Percentiles rank a stretch among this genome's conserved stretches.
These are phyloP conservation scores for Perca fluviatilis DNA, from an alignment of 2,113 vertebrate species.

Conservation along the genomic window DNA sequence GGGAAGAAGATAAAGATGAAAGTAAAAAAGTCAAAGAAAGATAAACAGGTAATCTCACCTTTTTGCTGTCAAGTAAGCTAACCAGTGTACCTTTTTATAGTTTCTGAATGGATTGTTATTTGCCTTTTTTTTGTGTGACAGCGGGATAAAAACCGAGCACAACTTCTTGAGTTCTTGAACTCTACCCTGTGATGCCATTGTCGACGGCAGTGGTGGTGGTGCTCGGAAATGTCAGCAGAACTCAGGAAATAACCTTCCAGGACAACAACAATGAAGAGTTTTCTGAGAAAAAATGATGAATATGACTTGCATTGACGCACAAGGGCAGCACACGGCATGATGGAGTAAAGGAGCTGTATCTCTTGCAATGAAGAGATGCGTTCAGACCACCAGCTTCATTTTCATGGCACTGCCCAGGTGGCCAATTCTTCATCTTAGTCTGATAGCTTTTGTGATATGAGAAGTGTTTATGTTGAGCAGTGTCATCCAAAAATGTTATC, in stretches of 20 bases:
- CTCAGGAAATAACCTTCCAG: conserved; percentile 64
- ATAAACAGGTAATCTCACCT: conserved; percentile 87
- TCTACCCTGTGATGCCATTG: conserved; percentile 85
- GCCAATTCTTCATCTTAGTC: conserved; percentile 1
- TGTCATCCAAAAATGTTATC: neutral
- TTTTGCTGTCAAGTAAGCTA: neutral
- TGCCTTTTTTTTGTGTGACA: conserved; percentile 54
- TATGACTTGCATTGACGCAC: conserved; percentile 14
- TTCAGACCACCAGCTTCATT: conserved; percentile 8
- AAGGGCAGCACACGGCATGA: conserved; percentile 17
- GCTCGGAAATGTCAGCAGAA: conserved; percentile 45
- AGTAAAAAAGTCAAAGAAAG: conserved; percentile 93
- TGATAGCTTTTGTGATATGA: conserved; percentile 5
- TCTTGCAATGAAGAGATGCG: conserved; percentile 1
- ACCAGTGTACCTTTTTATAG: neutral
- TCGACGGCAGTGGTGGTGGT: conserved; percentile 25
- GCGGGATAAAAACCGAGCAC: conserved; percentile 90
- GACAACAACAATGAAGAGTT: conserved; percentile 14
- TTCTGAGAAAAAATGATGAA: conserved; percentile 28
- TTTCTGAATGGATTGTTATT: neutral
- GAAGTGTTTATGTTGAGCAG: conserved; percentile 10
- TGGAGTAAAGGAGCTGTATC: neutral
- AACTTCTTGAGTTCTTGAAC: conserved; percentile 92
- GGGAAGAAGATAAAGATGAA: conserved; percentile 96
- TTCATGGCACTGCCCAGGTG: neutral